Evolutionary conservation across 2,113 vertebrate species (phyloP), one percentile per base, ranked within the genome.

Genomic region (Athene cunicularia): DNA sequence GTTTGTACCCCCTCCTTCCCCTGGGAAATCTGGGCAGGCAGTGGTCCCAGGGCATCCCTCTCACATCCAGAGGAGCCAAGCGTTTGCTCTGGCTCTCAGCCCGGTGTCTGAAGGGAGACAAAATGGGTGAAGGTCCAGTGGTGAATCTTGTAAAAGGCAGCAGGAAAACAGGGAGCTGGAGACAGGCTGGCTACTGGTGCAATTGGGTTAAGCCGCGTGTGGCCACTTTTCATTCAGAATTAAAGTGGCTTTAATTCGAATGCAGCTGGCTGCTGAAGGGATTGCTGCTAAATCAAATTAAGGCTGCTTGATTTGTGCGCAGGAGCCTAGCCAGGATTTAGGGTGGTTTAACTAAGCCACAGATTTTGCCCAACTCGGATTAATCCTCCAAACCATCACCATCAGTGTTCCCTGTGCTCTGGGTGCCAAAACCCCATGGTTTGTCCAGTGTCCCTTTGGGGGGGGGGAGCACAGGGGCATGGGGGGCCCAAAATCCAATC

Each of bases 151-250:
- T 53, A 49, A 80, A 43, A 86, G 80, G 80, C 68, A 82, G 35
- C 41, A 68, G 80, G 90, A 81, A 82, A 90, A 49, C 35, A 33
- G n/a, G 60, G 79, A 79, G 74, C 73, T n/a, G 62, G 74, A 93
- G 80, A 86, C 73, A 74, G 81, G 70, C 53, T 87, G 92, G 92
- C 55, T 88, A 43, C 88, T 22, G 19, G 64, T 12, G 71, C 79
- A 96, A 96, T 86, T 80, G 82, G 88, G 95, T 97, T 96, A 96
- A 96, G 88, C 79, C 12, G 5, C 80, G 6, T 16, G 22, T 14
- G 1, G 93, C 50, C 91, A 94, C 91, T 96, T 95, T 90, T 96
- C 91, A 94, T 95, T 96, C 14, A 20, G 93, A 82, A 95, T 96
- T 86, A 88, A 93, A 88, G 85, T 75, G 82, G 86, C 91, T 94